Percentiles rank a stretch among this genome's conserved stretches.
Conservation (phyloP, 37 sponge, comb jelly and placozoan species). For the Petrosia ficiformis region DNA sequence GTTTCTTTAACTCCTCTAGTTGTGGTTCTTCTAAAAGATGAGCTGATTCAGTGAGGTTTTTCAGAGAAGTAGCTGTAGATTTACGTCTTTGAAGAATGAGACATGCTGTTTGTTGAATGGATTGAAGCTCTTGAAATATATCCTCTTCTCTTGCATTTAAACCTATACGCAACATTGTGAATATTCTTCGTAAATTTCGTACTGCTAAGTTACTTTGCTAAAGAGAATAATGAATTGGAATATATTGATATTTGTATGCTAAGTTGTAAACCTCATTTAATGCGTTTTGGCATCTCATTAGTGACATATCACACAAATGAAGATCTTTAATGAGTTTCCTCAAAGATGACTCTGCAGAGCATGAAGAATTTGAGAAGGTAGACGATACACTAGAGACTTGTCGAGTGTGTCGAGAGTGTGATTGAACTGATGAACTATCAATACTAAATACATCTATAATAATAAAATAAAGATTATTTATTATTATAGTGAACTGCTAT, state of each 20-base stretch:
- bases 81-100: conserved; percentile 37
- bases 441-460: too few species aligned
- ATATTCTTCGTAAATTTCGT: conserved; percentile 20
- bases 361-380: neutral
- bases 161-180: conserved; percentile 19
- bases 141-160: conserved; percentile 45
- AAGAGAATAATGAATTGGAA: neutral
- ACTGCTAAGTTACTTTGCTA: conserved; percentile 50
- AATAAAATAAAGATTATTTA: too few species aligned
- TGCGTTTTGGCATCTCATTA: conserved; percentile 41
- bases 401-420: too few species aligned
- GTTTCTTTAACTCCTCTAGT: conserved; percentile 33
- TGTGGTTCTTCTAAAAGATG: conserved; percentile 25
- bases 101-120: conserved; percentile 20
- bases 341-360: conserved; percentile 27
- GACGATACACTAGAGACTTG: too few species aligned
- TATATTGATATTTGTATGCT: neutral
- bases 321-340: conserved; percentile 60
- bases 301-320: conserved; percentile 59
- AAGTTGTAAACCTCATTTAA: conserved; percentile 34
- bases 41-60: conserved; percentile 9
- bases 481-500: too few species aligned
- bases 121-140: conserved; percentile 25
- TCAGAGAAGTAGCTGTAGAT: conserved; percentile 27
- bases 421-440: too few species aligned